Conservation (phyloP, 1,140 invertebrate genomes). For the Drepana arcuata region DNA sequence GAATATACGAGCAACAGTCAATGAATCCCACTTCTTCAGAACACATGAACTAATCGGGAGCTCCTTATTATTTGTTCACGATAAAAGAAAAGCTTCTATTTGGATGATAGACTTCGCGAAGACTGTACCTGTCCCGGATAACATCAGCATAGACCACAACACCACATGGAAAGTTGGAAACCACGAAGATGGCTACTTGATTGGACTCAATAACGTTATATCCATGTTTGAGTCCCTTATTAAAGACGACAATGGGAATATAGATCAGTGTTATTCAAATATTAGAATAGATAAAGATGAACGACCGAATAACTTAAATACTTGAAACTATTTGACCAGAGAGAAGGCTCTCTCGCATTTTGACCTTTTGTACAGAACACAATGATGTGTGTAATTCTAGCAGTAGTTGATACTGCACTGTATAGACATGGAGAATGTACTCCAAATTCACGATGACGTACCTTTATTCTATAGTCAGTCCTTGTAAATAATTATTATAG, state of each 20-base stretch:
- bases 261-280: conserved; percentile 46
- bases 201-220: conserved; percentile 95
- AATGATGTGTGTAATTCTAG: conserved; percentile 13
- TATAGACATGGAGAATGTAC: conserved; percentile 19
- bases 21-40: conserved; percentile 89
- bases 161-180: conserved; percentile 95
- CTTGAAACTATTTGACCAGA: conserved; percentile 36
- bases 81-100: conserved; percentile 87
- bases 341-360: conserved; percentile 18
- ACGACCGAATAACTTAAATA: conserved; percentile 51
- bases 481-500: conserved; percentile 50
- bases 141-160: conserved; percentile 84
- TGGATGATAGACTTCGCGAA: conserved; percentile 99
- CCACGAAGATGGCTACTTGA: conserved; percentile 97
- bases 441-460: conserved; percentile 15
- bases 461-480: conserved; percentile 15
- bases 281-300: conserved; percentile 50
- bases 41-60: conserved; percentile 97
- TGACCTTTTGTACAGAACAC: conserved; percentile 24
- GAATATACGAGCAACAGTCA: conserved; percentile 85
- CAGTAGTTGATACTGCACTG: conserved; percentile 20
- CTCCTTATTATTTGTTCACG: conserved; percentile 96
- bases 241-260: conserved; percentile 57
- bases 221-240: conserved; percentile 82
- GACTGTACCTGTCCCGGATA: conserved; percentile 85